Evolutionary conservation across 2,797 vertebrate genomes (phyloP).

Genomic region (Picus viridis): DNA sequence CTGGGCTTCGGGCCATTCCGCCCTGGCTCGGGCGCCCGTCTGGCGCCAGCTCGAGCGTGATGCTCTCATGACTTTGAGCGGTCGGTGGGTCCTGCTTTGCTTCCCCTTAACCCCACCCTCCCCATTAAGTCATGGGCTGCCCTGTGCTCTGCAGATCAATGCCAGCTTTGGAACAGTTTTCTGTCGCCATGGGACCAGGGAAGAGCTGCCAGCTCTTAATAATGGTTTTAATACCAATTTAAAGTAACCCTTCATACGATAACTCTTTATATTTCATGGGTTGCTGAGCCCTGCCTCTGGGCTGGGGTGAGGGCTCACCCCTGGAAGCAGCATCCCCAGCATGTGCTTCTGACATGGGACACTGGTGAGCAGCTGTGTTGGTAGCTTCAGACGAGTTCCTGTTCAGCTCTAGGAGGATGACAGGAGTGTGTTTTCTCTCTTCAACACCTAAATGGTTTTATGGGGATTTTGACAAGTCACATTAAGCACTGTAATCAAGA

Average conservation of each 20-base stretch:
- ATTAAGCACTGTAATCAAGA: constrained; percentile 53
- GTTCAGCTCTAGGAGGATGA: neutral
- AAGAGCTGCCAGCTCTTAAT: neutral
- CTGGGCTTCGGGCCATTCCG: constrained; percentile 27
- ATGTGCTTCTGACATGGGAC: fast-evolving
- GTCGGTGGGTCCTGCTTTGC: neutral
- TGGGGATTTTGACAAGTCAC: constrained; percentile 37
- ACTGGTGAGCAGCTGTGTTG: fast-evolving
- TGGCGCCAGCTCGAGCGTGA: neutral
- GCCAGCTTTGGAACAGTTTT: constrained; percentile 3
- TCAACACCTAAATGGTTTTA: constrained; percentile 16
- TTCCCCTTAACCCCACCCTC: neutral
- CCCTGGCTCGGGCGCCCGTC: fast-evolving
- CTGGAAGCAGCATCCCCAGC: neutral
- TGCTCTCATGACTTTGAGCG: neutral
- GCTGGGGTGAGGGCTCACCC: neutral
- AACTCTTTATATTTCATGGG: neutral
- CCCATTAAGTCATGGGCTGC: neutral
- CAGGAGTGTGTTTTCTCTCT: neutral
- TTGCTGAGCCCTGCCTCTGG: neutral
- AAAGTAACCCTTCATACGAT: neutral
- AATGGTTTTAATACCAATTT: neutral
- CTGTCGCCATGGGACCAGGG: fast-evolving
- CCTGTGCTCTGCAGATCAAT: neutral
- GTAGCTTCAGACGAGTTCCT: neutral